Evolutionary conservation across 2,113 vertebrate genomes (phyloP).

Genomic region (Protomyctophum bolini): DNA sequence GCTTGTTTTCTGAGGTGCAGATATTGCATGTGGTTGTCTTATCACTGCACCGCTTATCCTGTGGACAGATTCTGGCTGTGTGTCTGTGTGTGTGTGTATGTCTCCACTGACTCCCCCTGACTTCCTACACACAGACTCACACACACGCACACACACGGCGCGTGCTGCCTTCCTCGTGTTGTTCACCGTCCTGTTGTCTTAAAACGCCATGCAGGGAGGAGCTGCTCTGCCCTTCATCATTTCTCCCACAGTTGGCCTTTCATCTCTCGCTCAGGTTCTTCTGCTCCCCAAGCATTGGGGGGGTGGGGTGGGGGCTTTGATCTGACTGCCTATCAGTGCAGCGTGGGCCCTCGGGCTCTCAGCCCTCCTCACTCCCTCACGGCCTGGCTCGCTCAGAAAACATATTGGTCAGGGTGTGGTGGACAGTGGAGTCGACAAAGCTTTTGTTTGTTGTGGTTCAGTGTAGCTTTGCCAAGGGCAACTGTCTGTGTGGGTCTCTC

Average conservation of each 20-base stretch:
- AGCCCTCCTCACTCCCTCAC: constrained; percentile 37
- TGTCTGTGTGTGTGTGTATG: too few relatives aligned
- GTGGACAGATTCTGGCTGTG: constrained; percentile 27
- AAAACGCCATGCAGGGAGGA: constrained; percentile 27
- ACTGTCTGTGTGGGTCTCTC: constrained; percentile 38
- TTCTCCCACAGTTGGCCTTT: constrained; percentile 53
- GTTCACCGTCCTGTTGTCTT: constrained; percentile 23
- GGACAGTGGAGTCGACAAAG: constrained; percentile 59
- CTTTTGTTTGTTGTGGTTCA: constrained; percentile 72
- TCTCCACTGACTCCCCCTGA: constrained; percentile 23
- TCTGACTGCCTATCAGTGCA: constrained; percentile 61
- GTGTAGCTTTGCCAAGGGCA: constrained; percentile 62
- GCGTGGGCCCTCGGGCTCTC: constrained; percentile 40
- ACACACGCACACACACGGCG: too few relatives aligned
- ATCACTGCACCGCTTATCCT: constrained; percentile 39
- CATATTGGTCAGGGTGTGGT: constrained; percentile 68
- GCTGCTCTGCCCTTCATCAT: constrained; percentile 57
- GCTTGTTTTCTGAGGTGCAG: constrained; percentile 23
- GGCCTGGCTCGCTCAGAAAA: constrained; percentile 47
- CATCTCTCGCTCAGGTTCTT: constrained; percentile 49
- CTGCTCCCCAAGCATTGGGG: constrained; percentile 32
- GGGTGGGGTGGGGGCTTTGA: constrained; percentile 56
- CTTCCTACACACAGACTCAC: constrained; percentile 15
- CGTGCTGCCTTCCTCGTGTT: constrained; percentile 17
- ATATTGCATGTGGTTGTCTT: constrained; percentile 28